phyloP scores from a whole-genome alignment of 2,888 invertebrate species.

The Microdon myrmicae region DNA sequence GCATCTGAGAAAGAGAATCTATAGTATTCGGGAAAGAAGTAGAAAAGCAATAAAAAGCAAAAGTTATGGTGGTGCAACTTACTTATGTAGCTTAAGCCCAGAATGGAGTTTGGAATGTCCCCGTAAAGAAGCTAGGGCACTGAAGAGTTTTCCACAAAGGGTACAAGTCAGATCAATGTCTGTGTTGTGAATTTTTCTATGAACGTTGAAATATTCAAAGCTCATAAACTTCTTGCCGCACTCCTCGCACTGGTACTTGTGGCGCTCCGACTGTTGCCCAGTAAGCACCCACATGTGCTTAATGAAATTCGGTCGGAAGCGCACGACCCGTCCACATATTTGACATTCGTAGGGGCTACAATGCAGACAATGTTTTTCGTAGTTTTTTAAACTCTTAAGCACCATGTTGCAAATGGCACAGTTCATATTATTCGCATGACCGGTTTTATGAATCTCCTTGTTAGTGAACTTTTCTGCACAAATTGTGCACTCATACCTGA shows the following conservation, averaged over 20 bases:
- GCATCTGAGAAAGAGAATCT: slow-evolving; percentile 57
- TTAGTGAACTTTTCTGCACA: slow-evolving; percentile 65
- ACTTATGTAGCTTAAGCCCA: slow-evolving; percentile 66
- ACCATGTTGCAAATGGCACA: slow-evolving; percentile 67
- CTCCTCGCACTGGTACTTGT: slow-evolving; percentile 69
- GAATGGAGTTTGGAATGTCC: slow-evolving; percentile 66
- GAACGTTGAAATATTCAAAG: slow-evolving; percentile 70
- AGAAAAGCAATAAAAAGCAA: slow-evolving; percentile 1
- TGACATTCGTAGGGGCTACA: slow-evolving; percentile 67
- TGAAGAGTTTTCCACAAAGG: slow-evolving; percentile 69
- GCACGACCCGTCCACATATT: slow-evolving; percentile 65
- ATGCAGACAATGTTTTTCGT: slow-evolving; percentile 66
- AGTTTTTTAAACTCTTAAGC: slow-evolving; percentile 65
- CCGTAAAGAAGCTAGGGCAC: slow-evolving; percentile 65
- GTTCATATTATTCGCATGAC: slow-evolving; percentile 66
- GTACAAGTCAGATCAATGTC: slow-evolving; percentile 70
- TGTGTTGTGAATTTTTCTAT: slow-evolving; percentile 71
- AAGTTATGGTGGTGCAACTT: slow-evolving; percentile 50
- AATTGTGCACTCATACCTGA: slow-evolving; percentile 63
- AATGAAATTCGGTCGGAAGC: slow-evolving; percentile 66
- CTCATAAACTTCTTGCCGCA: slow-evolving; percentile 71
- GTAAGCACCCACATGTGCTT: slow-evolving; percentile 67
- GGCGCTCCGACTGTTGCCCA: slow-evolving; percentile 65
- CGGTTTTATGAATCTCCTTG: slow-evolving; percentile 65
- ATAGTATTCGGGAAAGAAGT: background rate